Percentiles rank a stretch among this genome's conserved stretches.
phyloP scores from a whole-genome alignment of 1,140 invertebrate genomes.

The Danaus melanippus region DNA sequence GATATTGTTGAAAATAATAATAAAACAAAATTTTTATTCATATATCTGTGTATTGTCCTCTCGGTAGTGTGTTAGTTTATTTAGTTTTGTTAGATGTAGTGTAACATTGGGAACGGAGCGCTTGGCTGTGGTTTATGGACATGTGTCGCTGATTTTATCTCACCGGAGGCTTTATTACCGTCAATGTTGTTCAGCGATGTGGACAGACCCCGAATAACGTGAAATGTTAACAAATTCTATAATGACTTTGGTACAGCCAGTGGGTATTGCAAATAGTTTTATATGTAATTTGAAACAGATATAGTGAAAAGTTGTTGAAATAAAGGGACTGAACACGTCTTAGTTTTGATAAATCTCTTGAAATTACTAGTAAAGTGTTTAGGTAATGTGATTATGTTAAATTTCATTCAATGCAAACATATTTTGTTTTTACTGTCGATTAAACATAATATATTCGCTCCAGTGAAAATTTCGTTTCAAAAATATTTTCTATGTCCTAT shows the following conservation, averaged over 20 bases:
- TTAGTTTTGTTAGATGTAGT: constrained; percentile 2
- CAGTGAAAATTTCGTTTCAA: too few relatives aligned
- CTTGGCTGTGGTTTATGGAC: too few relatives aligned
- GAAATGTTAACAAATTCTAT: constrained; percentile 27
- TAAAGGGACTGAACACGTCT: not conserved
- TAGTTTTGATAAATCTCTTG: too few relatives aligned
- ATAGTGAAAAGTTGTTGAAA: not conserved
- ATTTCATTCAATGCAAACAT: too few relatives aligned
- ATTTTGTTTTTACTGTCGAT: too few relatives aligned
- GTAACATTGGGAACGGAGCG: too few relatives aligned
- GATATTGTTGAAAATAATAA: constrained; percentile 23
- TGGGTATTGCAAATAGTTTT: constrained; percentile 19
- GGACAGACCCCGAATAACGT: constrained; percentile 13
- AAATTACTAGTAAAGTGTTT: too few relatives aligned
- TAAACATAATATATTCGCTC: too few relatives aligned
- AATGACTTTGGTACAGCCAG: constrained; percentile 37
- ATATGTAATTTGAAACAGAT: constrained; percentile 4
- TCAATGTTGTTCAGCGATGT: constrained; percentile 9
- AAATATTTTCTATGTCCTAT: too few relatives aligned
- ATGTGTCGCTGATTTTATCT: too few relatives aligned
- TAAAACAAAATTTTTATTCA: constrained; percentile 19
- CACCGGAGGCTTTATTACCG: not conserved
- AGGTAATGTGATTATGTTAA: too few relatives aligned
- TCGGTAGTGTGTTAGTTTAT: too few relatives aligned
- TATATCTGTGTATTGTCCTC: constrained; percentile 1